Evolutionary conservation across 2,888 invertebrate genomes (phyloP), one percentile per base, ranked within the genome.

Genomic region (Volucella bombylans): DNA sequence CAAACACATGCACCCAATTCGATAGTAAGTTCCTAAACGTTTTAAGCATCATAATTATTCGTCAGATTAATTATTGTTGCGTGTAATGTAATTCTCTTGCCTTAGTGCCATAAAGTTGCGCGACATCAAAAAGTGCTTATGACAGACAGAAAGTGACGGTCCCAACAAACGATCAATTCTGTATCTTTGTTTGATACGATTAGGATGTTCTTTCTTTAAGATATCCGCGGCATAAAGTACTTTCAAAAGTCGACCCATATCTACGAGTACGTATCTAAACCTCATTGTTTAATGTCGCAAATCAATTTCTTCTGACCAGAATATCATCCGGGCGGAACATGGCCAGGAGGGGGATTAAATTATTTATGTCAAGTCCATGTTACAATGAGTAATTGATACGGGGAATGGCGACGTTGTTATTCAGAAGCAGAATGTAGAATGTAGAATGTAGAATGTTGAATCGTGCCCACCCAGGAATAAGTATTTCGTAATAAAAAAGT

Each of bases 371-470:
- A 38, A 68, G 11, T 68, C 47, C 2, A 38, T 57, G 57, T 49
- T 39, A 69, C 49, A 69, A 69, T 57, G 54, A 65, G 41, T 65
- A 52, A 65, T 18, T n/a, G 50, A 18, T 49, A n/a, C 14, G n/a
- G 1, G 18, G 49, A 4, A 10, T 41, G 10, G 59, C 43, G 59
- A 43, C 4, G 18, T 18, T 61, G 45, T 45, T 41, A 59, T 45
- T 55, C 31, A 68, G 45, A 15, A 47, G 47, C 55, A 14, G 43
- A 39, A 18, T 1, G 18, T 47, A 68, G 55, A 12, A 47, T n/a
- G n/a, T n/a, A 14, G 43, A 39, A 18, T 1, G 18, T 47, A 68
- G 55, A 12, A 47, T n/a, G n/a, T n/a, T n/a, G 9, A 15, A 39
- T 57, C 49, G 38, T 57, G 69, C 69, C 39, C 41, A 39, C 38